Evolutionary conservation across 1,140 invertebrate genomes (phyloP).

Genomic region (Psix sp.): DNA sequence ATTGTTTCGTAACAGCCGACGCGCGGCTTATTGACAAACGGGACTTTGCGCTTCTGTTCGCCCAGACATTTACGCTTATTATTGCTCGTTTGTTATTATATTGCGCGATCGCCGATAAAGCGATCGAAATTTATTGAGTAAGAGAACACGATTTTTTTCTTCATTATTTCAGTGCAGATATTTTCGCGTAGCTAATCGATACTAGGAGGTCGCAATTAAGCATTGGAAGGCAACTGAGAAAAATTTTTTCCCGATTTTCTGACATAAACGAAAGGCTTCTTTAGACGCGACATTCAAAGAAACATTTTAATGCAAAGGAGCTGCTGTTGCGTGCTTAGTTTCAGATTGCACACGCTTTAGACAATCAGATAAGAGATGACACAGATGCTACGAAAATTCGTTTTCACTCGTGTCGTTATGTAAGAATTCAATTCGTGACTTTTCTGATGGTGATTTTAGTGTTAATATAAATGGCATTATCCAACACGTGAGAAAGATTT

Average conservation of each 20-base stretch:
- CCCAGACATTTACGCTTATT: slow-evolving; percentile 37
- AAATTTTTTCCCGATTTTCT: background rate
- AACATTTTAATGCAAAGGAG: background rate
- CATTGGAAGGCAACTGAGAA: background rate
- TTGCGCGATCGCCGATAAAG: slow-evolving; percentile 22
- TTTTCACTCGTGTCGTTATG: background rate
- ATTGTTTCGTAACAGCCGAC: slow-evolving; percentile 50
- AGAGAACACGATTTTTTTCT: too few relatives aligned
- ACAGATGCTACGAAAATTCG: background rate
- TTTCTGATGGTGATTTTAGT: background rate
- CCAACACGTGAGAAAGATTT: slow-evolving; percentile 3
- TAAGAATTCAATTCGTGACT: slow-evolving; percentile 3
- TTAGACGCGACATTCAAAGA: background rate
- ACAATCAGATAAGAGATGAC: slow-evolving; percentile 2
- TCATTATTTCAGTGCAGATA: too few relatives aligned
- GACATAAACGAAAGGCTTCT: slow-evolving; percentile 1
- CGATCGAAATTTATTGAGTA: slow-evolving; percentile 15
- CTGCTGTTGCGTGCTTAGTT: background rate
- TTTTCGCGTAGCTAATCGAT: too few relatives aligned
- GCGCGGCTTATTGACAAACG: slow-evolving; percentile 38
- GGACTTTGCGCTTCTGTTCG: slow-evolving; percentile 43
- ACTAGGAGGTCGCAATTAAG: slow-evolving; percentile 3
- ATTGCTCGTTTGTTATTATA: slow-evolving; percentile 16
- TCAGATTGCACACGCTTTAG: background rate
- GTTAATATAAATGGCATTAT: slow-evolving; percentile 7